Conservation (phyloP, 2,113 vertebrate genomes). For the Passer montanus region DNA sequence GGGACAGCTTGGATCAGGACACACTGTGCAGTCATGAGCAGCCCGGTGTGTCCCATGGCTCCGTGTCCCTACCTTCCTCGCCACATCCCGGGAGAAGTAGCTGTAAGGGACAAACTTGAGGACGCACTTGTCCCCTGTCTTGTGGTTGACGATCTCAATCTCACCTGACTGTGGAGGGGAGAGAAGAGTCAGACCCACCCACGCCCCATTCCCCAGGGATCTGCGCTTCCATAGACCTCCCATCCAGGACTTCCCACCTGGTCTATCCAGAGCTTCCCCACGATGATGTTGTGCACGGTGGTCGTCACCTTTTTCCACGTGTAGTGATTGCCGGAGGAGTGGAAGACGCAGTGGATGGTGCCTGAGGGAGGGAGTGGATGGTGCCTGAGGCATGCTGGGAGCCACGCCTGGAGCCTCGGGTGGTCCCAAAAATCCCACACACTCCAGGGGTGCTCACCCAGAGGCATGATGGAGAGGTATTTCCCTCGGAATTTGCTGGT, state of each 20-base stretch:
- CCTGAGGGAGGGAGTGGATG: slow-evolving; percentile 85
- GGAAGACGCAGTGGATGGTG: slow-evolving; percentile 94
- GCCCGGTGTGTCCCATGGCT: accelerated
- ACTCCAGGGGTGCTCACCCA: slow-evolving; percentile 76
- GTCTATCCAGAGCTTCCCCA: slow-evolving; percentile 98
- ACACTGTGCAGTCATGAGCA: accelerated
- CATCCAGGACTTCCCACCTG: slow-evolving; percentile 78
- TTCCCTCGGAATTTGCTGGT: slow-evolving; percentile 99
- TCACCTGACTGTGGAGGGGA: slow-evolving; percentile 85
- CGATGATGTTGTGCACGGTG: slow-evolving; percentile 97
- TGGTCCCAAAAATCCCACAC: accelerated
- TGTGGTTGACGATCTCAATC: slow-evolving; percentile 94
- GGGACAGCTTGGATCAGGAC: neutral
- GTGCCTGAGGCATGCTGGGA: slow-evolving; percentile 74
- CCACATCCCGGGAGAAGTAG: slow-evolving; percentile 95
- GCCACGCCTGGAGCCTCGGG: accelerated
- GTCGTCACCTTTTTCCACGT: slow-evolving; percentile 98
- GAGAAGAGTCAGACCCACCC: neutral
- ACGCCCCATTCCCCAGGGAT: neutral
- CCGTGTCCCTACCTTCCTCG: slow-evolving; percentile 84
- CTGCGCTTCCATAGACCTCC: accelerated
- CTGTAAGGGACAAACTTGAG: slow-evolving; percentile 97
- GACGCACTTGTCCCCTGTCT: slow-evolving; percentile 92
- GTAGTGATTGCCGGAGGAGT: slow-evolving; percentile 91
- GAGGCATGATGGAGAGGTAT: slow-evolving; percentile 97